Evolutionary conservation across 2,888 invertebrate genomes (phyloP).

Genomic region (Arge pagana): DNA sequence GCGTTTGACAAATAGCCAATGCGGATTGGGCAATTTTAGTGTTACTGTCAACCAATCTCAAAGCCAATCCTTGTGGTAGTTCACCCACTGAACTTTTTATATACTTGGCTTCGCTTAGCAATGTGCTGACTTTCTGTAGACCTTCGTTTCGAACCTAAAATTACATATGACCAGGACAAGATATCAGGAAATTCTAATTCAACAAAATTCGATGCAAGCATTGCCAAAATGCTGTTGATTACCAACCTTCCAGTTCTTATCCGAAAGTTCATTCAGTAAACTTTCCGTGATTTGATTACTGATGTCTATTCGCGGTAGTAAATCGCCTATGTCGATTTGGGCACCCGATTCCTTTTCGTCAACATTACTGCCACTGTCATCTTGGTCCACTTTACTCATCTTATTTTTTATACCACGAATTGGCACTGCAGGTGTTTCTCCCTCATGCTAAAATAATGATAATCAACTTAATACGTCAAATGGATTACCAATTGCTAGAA

Average conservation of each 20-base stretch:
- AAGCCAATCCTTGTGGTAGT: constrained; percentile 77
- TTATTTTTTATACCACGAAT: constrained; percentile 41
- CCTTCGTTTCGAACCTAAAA: constrained; percentile 60
- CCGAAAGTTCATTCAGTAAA: constrained; percentile 78
- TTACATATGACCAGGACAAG: not conserved
- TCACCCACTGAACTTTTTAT: constrained; percentile 86
- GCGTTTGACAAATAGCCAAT: constrained; percentile 78
- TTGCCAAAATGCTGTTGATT: not conserved
- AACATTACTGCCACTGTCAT: constrained; percentile 59
- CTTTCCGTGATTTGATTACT: constrained; percentile 81
- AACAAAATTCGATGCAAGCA: constrained; percentile 1
- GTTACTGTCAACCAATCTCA: constrained; percentile 86
- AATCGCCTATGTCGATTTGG: constrained; percentile 63
- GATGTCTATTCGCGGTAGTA: constrained; percentile 79
- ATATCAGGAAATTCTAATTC: not conserved
- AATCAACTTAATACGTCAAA: not conserved
- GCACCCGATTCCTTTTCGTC: constrained; percentile 60
- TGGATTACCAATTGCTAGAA: too few species aligned
- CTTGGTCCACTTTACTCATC: constrained; percentile 55
- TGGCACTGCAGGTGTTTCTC: constrained; percentile 42
- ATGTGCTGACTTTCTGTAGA: constrained; percentile 66
- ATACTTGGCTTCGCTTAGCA: constrained; percentile 76
- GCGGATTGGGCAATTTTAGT: constrained; percentile 87
- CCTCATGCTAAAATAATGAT: constrained; percentile 33
- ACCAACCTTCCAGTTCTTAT: constrained; percentile 90